phyloP scores from a whole-genome alignment of 2,113 vertebrate genomes.

The Junco hyemalis region DNA sequence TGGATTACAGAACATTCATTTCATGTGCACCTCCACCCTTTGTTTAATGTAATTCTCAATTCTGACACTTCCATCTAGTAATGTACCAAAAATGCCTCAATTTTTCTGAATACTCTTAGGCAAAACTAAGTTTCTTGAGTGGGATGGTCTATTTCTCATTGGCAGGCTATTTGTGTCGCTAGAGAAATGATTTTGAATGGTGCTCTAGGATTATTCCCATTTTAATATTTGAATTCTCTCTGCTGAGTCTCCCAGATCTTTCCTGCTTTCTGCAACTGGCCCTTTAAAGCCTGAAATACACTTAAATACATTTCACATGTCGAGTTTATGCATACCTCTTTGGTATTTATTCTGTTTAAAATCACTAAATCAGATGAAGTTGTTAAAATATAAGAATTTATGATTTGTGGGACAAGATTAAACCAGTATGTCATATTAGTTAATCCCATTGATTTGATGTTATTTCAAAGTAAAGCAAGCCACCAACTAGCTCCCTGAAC shows the following conservation, averaged over 20 bases:
- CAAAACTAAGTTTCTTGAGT: neutral
- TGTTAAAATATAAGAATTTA: neutral
- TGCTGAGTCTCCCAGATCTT: neutral
- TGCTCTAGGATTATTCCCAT: neutral
- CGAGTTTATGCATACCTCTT: neutral
- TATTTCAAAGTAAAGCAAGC: neutral
- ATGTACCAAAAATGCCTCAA: fast-evolving
- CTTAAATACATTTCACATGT: neutral
- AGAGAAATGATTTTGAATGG: neutral
- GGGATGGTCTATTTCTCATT: neutral
- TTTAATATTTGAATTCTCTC: neutral
- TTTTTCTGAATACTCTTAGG: neutral
- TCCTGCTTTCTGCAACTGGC: fast-evolving
- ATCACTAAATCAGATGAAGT: neutral
- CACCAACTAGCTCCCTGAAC: neutral
- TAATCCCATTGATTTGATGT: neutral
- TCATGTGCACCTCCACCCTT: neutral
- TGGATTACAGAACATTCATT: neutral
- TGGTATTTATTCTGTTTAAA: neutral
- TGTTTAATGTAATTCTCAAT: neutral
- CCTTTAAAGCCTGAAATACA: neutral
- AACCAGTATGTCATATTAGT: neutral
- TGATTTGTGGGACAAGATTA: neutral
- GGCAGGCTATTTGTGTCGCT: neutral
- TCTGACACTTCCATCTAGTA: neutral